phyloP scores from a whole-genome alignment of 53 echinoderm and acorn worm species.

The Mesocentrotus franciscanus region DNA sequence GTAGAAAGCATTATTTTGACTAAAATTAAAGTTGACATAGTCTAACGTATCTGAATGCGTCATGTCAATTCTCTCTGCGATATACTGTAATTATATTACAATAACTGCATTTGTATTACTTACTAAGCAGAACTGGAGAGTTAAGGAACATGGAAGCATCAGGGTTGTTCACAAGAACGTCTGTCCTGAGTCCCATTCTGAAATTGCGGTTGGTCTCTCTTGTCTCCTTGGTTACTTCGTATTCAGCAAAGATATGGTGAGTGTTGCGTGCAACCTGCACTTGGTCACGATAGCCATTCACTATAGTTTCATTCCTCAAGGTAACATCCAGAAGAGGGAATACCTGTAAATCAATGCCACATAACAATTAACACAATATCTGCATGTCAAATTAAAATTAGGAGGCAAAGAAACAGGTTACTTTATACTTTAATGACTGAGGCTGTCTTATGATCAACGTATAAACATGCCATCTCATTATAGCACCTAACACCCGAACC shows the following conservation, averaged over 20 bases:
- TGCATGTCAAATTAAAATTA: background rate
- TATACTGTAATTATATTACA: too few relatives aligned
- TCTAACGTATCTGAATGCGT: too few relatives aligned
- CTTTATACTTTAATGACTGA: background rate
- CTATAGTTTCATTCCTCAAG: slow-evolving; percentile 19
- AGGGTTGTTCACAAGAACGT: slow-evolving; percentile 51
- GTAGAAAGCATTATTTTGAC: too few relatives aligned
- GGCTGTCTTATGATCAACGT: too few relatives aligned
- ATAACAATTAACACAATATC: background rate
- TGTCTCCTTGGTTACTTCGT: slow-evolving; percentile 47
- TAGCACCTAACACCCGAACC: too few relatives aligned
- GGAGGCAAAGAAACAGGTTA: background rate
- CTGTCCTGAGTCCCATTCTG: slow-evolving; percentile 57
- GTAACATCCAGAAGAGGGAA: slow-evolving; percentile 14
- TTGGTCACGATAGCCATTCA: slow-evolving; percentile 19
- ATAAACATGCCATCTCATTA: too few relatives aligned
- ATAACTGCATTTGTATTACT: background rate
- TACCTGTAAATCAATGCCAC: background rate
- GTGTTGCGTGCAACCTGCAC: slow-evolving; percentile 40
- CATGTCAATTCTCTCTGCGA: background rate
- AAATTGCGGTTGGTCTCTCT: slow-evolving; percentile 42
- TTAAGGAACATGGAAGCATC: slow-evolving; percentile 58
- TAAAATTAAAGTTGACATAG: too few relatives aligned
- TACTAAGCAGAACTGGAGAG: slow-evolving; percentile 57
- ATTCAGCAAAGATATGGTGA: slow-evolving; percentile 60